These are phyloP conservation scores for Platysternon megacephalum DNA, from an alignment of 2,113 vertebrate genomes.

Conservation along the genomic window DNA sequence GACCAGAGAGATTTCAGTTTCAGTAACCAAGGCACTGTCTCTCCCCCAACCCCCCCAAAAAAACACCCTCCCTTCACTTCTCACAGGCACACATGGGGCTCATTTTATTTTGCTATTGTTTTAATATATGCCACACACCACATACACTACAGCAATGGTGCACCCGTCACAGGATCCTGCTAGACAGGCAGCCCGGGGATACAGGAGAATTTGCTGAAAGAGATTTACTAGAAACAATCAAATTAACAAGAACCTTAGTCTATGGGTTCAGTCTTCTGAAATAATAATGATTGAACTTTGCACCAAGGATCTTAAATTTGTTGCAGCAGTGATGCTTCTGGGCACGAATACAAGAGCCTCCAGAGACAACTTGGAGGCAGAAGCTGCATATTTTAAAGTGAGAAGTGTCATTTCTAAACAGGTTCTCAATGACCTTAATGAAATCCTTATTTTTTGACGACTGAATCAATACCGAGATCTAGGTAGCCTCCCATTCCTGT, in stretches of 20 bases:
- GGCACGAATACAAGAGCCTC: not conserved
- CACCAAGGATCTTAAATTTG: not conserved
- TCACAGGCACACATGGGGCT: not conserved
- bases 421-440: not conserved
- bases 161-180: not conserved
- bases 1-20: accelerated
- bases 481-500: not conserved
- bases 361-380: not conserved
- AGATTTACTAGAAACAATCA: not conserved
- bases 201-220: not conserved
- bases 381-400: not conserved
- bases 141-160: accelerated
- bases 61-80: not conserved
- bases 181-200: too few relatives aligned
- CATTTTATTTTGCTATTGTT: not conserved
- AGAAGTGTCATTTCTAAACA: not conserved
- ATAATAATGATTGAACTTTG: not conserved
- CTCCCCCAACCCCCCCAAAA: not conserved
- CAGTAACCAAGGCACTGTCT: not conserved
- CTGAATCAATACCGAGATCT: not conserved
- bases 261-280: not conserved
- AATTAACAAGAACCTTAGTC: not conserved
- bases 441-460: not conserved
- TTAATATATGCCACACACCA: not conserved
- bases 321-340: not conserved